These are phyloP conservation scores for Drosophila simulans DNA, from an alignment of 1,140 invertebrate genomes.

Conservation along the genomic window DNA sequence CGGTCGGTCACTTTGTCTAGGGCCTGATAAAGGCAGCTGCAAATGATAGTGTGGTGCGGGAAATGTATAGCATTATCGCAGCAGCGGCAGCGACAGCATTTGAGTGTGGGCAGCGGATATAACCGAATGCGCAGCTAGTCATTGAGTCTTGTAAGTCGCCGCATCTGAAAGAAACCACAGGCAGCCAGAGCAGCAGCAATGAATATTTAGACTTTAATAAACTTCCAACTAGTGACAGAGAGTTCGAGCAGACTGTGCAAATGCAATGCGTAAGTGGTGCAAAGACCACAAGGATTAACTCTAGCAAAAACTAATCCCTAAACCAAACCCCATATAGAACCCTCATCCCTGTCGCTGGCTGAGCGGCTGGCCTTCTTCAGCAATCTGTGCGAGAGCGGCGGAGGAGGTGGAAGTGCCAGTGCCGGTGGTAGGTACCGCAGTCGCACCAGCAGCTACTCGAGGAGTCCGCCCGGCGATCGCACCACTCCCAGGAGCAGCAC, in stretches of 20 bases:
- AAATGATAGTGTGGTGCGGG: slow-evolving; percentile 21
- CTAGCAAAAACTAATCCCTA: slow-evolving; percentile 5
- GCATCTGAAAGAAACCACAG: slow-evolving; percentile 27
- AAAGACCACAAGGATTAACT: not conserved
- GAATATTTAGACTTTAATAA: slow-evolving; percentile 14
- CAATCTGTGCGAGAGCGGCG: slow-evolving; percentile 61
- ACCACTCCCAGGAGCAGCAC: slow-evolving; percentile 62
- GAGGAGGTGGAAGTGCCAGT: slow-evolving; percentile 28
- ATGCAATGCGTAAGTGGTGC: slow-evolving; percentile 66
- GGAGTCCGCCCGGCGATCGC: slow-evolving; percentile 64
- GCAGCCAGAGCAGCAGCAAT: slow-evolving; percentile 27
- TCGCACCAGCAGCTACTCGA: slow-evolving; percentile 58
- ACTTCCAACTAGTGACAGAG: not conserved
- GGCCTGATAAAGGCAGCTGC: slow-evolving; percentile 33
- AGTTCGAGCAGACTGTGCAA: slow-evolving; percentile 15
- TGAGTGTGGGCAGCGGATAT: slow-evolving; percentile 49
- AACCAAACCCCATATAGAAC: slow-evolving; percentile 50
- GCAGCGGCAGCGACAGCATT: not conserved
- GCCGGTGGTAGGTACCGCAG: slow-evolving; percentile 28
- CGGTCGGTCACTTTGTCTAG: slow-evolving; percentile 25
- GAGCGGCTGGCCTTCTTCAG: slow-evolving; percentile 80
- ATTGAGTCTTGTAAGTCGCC: slow-evolving; percentile 32
- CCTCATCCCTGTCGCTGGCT: slow-evolving; percentile 77
- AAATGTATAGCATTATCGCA: slow-evolving; percentile 22
- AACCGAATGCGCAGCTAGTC: slow-evolving; percentile 34